Evolutionary conservation across 2,113 vertebrate genomes (phyloP).

Genomic region (Arvicanthis niloticus): DNA sequence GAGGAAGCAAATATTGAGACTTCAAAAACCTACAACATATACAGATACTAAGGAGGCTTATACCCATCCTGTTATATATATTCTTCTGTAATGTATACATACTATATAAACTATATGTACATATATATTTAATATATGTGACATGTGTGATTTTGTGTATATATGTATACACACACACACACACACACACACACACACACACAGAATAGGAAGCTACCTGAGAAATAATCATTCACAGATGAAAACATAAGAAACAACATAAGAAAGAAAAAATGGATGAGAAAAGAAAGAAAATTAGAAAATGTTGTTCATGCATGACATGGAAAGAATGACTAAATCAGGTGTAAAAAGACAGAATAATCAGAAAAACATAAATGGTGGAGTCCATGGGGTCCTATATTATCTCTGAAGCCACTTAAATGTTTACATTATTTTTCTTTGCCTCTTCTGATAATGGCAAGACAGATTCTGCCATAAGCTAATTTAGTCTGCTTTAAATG

Average conservation of each 20-base stretch:
- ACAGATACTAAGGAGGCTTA: neutral
- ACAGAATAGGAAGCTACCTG: neutral
- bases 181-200: too few species aligned
- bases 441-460: neutral
- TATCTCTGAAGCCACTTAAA: neutral
- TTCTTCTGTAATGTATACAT: too few species aligned
- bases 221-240: neutral
- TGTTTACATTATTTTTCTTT: neutral
- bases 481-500: neutral
- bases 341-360: neutral
- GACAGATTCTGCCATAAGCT: neutral
- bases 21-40: neutral
- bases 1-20: neutral
- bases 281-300: neutral
- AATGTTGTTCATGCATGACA: fast-evolving
- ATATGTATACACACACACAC: too few species aligned
- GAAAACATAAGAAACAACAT: too few species aligned
- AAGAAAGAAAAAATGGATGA: neutral
- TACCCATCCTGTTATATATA: too few species aligned
- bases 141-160: too few species aligned
- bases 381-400: neutral
- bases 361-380: neutral
- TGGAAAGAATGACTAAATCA: neutral
- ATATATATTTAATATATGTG: too few species aligned
- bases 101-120: too few species aligned